Percentiles rank a stretch among this genome's conserved stretches.
Conservation (phyloP, 2,113 vertebrate genomes). For the Stegastes partitus region DNA sequence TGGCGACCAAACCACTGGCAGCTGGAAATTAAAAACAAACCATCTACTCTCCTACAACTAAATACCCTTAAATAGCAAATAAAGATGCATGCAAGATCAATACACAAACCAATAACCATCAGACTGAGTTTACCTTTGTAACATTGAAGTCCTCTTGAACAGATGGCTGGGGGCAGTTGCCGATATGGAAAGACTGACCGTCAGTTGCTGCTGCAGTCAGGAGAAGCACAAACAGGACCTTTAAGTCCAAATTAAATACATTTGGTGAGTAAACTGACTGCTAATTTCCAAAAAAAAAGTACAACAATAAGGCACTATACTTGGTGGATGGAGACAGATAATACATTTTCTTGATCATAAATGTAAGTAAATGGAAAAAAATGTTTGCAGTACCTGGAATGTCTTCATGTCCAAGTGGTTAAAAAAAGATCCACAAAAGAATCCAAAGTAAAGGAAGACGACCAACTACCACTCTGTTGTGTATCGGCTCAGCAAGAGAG, state of each 20-base stretch:
- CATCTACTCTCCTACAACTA: too few species aligned
- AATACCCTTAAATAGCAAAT: neutral
- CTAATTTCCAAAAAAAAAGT: too few species aligned
- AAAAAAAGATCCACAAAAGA: neutral
- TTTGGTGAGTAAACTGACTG: neutral
- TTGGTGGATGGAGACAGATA: too few species aligned
- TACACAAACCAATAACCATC: neutral
- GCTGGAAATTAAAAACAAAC: neutral
- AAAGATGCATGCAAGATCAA: neutral
- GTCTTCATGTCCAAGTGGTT: conserved; percentile 23
- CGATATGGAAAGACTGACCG: conserved; percentile 51
- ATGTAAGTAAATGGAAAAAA: neutral
- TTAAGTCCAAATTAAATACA: neutral
- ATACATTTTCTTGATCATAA: too few species aligned
- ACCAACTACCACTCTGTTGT: neutral
- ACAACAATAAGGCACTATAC: too few species aligned
- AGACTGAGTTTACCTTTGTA: conserved; percentile 38
- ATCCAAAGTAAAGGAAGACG: neutral
- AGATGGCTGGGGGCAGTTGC: conserved; percentile 17
- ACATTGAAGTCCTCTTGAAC: conserved; percentile 63
- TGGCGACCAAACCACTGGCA: neutral
- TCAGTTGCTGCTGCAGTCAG: conserved; percentile 13
- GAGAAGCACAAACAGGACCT: conserved; percentile 35
- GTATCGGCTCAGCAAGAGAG: neutral
- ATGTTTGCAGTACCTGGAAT: conserved; percentile 19